These are phyloP conservation scores for Columba janthina DNA, from an alignment of 2,113 vertebrate species.

Conservation along the genomic window DNA sequence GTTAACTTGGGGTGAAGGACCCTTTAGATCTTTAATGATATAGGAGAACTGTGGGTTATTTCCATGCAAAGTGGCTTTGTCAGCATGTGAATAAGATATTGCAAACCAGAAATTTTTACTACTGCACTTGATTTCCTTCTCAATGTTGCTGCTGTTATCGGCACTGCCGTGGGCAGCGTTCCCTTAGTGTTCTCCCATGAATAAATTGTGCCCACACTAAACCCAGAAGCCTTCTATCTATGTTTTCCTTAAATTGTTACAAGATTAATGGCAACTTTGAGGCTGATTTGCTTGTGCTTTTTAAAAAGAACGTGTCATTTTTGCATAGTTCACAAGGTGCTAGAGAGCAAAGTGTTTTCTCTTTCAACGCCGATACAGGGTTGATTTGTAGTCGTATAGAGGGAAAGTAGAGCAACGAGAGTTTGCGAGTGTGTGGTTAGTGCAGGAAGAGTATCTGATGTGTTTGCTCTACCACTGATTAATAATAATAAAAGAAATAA, in stretches of 20 bases:
- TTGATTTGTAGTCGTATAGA: fast-evolving
- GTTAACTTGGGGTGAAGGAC: not conserved
- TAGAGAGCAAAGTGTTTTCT: not conserved
- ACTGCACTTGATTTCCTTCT: not conserved
- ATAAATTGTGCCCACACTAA: not conserved
- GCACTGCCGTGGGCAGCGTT: not conserved
- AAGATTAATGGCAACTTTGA: not conserved
- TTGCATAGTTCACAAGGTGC: fast-evolving
- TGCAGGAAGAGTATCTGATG: not conserved
- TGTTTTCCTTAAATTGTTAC: not conserved
- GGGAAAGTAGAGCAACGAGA: not conserved
- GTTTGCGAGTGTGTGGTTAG: not conserved
- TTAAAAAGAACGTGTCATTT: no score
- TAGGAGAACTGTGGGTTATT: not conserved
- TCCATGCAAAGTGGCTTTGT: not conserved
- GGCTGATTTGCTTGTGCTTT: not conserved
- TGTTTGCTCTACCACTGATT: not conserved
- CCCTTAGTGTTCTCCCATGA: not conserved
- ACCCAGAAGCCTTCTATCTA: not conserved
- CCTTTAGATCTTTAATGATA: not conserved
- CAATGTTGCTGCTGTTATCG: fast-evolving
- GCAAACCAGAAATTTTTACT: not conserved
- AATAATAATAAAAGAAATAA: not conserved
- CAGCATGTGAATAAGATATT: not conserved
- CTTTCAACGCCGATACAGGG: not conserved